Percentiles rank a stretch among this genome's conserved stretches.
Conservation (phyloP, 2,888 invertebrate species). For the Taphrorychus bicolor region DNA sequence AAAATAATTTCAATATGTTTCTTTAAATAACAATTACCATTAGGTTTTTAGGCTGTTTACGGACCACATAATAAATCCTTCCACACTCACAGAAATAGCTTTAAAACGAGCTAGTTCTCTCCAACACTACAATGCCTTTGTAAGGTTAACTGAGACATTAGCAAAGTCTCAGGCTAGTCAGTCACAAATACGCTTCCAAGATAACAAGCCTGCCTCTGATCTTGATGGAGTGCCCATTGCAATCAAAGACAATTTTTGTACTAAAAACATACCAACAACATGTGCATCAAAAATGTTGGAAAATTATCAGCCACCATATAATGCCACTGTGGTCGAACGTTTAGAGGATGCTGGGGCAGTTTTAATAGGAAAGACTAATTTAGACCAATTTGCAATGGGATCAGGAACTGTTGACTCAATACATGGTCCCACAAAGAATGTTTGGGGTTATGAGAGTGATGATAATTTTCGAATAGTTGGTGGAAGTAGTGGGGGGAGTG, state of each 20-base stretch:
- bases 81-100: conserved; percentile 54
- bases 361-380: conserved; percentile 93
- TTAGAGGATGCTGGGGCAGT: conserved; percentile 78
- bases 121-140: conserved; percentile 78
- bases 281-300: conserved; percentile 86
- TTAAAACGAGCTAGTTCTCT: conserved; percentile 55
- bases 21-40: not conserved
- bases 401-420: conserved; percentile 87
- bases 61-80: conserved; percentile 50
- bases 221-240: conserved; percentile 87
- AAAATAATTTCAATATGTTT: not conserved
- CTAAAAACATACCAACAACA: conserved; percentile 75
- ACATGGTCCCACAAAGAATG: conserved; percentile 89
- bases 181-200: conserved; percentile 65
- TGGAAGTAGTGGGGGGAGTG: conserved; percentile 98
- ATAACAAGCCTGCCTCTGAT: conserved; percentile 64
- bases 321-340: conserved; percentile 87
- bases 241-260: conserved; percentile 95
- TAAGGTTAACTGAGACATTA: conserved; percentile 68
- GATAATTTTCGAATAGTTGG: conserved; percentile 83
- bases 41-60: conserved; percentile 54
- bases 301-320: conserved; percentile 86
- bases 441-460: conserved; percentile 71
- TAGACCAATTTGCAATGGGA: conserved; percentile 99
- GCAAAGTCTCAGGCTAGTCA: conserved; percentile 66